Evolutionary conservation across 2,113 vertebrate species (phyloP).

Genomic region (Calyptommatus sinebrachiatus): DNA sequence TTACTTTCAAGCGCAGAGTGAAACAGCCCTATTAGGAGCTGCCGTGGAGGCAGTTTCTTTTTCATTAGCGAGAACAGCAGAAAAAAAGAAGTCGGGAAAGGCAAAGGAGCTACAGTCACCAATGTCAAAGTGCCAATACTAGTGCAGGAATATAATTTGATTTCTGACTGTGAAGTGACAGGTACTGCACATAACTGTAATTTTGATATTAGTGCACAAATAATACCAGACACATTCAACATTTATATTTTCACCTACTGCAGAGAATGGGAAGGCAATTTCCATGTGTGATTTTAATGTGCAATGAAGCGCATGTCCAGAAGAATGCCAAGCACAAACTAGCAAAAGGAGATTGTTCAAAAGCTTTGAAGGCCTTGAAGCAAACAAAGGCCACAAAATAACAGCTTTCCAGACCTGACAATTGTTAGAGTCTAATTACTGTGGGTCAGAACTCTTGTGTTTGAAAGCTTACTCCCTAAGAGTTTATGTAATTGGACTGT

Average conservation of each 20-base stretch:
- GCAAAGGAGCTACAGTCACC: slow-evolving; percentile 53
- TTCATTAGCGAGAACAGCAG: slow-evolving; percentile 55
- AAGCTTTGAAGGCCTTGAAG: neutral
- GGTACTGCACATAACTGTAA: slow-evolving; percentile 59
- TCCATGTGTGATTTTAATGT: slow-evolving; percentile 41
- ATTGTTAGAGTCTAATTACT: neutral
- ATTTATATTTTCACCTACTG: slow-evolving; percentile 63
- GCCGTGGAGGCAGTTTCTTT: slow-evolving; percentile 52
- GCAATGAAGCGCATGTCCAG: slow-evolving; percentile 11
- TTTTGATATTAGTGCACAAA: slow-evolving; percentile 72
- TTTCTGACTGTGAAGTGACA: slow-evolving; percentile 71
- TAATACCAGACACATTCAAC: slow-evolving; percentile 55
- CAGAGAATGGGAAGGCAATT: slow-evolving; percentile 56
- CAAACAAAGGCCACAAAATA: neutral
- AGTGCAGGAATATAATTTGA: slow-evolving; percentile 67
- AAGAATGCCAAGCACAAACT: neutral
- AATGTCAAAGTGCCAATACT: slow-evolving; percentile 53
- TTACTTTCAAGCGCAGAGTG: slow-evolving; percentile 58
- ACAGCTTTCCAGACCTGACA: neutral
- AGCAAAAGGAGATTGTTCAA: slow-evolving; percentile 11
- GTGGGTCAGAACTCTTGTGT: neutral
- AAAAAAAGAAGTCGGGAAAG: slow-evolving; percentile 52
- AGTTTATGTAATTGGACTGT: neutral
- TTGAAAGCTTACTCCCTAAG: neutral
- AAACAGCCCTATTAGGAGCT: slow-evolving; percentile 47